phyloP scores from a whole-genome alignment of 2,113 vertebrate genomes.

The Protomyctophum bolini region DNA sequence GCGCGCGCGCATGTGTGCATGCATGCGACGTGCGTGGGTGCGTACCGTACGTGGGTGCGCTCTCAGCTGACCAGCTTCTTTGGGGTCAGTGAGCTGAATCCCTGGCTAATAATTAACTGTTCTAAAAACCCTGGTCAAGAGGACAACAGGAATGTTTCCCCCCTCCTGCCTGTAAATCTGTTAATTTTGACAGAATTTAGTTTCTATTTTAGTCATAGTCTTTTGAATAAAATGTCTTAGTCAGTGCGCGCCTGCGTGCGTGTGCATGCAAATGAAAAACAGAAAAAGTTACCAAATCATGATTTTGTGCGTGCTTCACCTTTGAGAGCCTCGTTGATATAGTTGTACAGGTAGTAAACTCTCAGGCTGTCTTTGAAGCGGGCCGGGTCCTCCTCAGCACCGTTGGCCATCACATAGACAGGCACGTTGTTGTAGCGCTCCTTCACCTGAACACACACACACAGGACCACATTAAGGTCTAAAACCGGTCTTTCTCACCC shows the following conservation, averaged over 20 bases:
- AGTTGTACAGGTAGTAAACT: conserved; percentile 90
- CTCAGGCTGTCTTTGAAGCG: conserved; percentile 85
- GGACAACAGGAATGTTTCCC: neutral
- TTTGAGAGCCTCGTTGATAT: conserved; percentile 87
- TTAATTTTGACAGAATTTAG: too few species aligned
- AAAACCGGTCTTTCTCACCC: neutral
- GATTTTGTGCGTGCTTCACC: neutral
- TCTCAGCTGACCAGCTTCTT: conserved; percentile 37
- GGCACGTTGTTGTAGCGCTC: conserved; percentile 86
- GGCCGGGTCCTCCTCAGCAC: conserved; percentile 85
- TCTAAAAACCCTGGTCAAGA: conserved; percentile 10
- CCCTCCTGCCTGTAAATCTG: neutral
- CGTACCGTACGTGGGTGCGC: conserved; percentile 8
- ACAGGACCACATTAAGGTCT: neutral
- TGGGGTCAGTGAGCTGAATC: conserved; percentile 52
- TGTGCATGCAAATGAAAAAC: neutral
- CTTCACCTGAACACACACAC: conserved; percentile 76
- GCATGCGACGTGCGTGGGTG: conserved; percentile 15
- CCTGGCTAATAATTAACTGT: conserved; percentile 74
- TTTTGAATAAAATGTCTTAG: too few species aligned
- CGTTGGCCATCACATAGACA: conserved; percentile 88
- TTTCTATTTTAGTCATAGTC: too few species aligned
- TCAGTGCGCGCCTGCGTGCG: too few species aligned
- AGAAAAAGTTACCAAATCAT: neutral
- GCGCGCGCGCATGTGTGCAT: neutral